Conservation (phyloP, 2,113 vertebrate genomes). For the Rhipidura dahli region DNA sequence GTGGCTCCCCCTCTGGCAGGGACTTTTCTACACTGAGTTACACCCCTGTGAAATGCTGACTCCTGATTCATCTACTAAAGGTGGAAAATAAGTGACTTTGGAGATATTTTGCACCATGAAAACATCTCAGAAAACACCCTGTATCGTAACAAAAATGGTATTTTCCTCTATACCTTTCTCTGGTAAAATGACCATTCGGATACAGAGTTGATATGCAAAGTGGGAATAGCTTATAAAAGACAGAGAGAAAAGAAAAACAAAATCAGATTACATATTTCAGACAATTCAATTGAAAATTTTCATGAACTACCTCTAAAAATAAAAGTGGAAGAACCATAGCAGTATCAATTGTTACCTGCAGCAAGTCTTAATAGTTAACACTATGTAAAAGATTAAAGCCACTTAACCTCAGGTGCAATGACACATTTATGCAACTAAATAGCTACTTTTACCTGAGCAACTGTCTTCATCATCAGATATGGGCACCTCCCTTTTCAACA, state of each 20-base stretch:
- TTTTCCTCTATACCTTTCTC: not conserved
- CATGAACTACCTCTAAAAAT: not conserved
- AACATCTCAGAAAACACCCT: not conserved
- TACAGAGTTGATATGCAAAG: not conserved
- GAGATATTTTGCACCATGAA: not conserved
- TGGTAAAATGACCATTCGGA: not conserved
- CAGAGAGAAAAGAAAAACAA: not conserved
- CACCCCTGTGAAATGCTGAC: not conserved
- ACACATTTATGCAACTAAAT: not conserved
- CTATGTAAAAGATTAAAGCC: not conserved
- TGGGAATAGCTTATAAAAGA: not conserved
- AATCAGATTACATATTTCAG: not conserved
- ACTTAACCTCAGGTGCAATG: not conserved
- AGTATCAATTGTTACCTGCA: not conserved
- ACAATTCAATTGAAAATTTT: not conserved
- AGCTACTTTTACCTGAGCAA: slow-evolving; percentile 82
- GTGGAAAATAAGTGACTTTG: not conserved
- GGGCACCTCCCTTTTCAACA: slow-evolving; percentile 88
- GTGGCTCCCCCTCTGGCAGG: not conserved
- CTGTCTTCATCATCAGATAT: slow-evolving; percentile 92
- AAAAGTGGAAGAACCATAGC: not conserved
- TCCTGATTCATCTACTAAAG: not conserved
- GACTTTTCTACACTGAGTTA: not conserved
- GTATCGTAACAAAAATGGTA: not conserved
- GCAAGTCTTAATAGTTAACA: not conserved